Evolutionary conservation across 2,797 vertebrate genomes (phyloP), one percentile per base, ranked within the genome.

Genomic region (Urocyon cinereoargenteus): DNA sequence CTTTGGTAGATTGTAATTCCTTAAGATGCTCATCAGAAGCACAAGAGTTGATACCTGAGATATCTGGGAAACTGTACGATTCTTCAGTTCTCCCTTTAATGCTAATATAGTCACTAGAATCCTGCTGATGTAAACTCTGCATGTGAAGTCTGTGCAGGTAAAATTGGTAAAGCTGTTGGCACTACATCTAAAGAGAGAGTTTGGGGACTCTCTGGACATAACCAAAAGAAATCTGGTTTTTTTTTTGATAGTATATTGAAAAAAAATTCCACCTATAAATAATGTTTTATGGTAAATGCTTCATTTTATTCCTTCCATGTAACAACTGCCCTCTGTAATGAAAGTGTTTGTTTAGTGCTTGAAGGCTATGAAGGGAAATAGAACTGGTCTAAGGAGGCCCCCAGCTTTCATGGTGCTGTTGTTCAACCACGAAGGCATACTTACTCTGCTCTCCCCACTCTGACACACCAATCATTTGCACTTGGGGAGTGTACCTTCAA

Each of bases 221-320:
- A 61, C 21, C 12, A 10, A 15, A 31, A 68, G 40, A 90, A 36
- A 21, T 22, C 9, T 10, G 45, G 7, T 45, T 45, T 45, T 45
- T 49, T 82, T 96, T 92, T 34, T n/a, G 3, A 85, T 94, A 16
- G 57, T 82, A 49, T 40, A 36, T 19, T 96, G 68, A 75, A 82
- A 93, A 93, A 92, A 1, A 79, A 88, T 73, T 97, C 34, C 79
- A 3, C 57, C 53, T 87, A 14, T 61, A 92, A 95, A 72, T 36
- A n/a, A 28, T 78, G 84, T 92, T 91, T 96, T 95, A 62, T 77
- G 68, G 26, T 49, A 68, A 75, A 70, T 31, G 15, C 26, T 94
- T 93, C 21, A 49, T 85, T 90, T 96, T 81, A 86, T 94, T 91
- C 72, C 31, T 92, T 87, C 12, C 28, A 14, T 13, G 5, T 73